Evolutionary conservation across 2,888 invertebrate species (phyloP).

Genomic region (Macrosiphum euphorbiae): DNA sequence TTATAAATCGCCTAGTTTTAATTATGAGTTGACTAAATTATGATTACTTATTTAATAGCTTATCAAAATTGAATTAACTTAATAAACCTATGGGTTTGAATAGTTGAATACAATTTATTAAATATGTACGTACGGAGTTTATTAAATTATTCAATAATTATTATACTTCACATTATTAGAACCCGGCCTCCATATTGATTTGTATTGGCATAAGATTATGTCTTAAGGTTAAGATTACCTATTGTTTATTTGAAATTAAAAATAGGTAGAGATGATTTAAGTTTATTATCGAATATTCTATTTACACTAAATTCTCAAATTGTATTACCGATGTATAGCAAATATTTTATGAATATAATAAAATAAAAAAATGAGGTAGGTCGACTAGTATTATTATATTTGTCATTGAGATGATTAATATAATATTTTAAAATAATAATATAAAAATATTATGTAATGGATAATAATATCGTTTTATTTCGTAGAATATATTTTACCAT

Average conservation of each 20-base stretch:
- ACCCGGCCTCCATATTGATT: neutral
- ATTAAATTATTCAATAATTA: too few relatives aligned
- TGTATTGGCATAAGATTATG: neutral
- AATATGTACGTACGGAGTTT: neutral
- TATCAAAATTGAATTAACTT: neutral
- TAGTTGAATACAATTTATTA: neutral
- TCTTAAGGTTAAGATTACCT: neutral
- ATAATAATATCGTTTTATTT: neutral
- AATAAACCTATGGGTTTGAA: neutral
- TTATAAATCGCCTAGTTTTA: neutral
- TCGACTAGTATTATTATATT: neutral
- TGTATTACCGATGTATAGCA: neutral
- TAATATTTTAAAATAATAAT: neutral
- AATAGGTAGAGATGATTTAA: neutral
- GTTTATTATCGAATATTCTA: neutral
- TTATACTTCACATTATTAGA: neutral
- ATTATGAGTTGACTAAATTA: neutral
- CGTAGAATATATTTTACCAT: neutral
- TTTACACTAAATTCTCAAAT: neutral
- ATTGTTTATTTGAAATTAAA: neutral
- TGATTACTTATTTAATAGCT: neutral
- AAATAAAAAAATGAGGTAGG: neutral
- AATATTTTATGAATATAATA: neutral
- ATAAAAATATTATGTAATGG: neutral
- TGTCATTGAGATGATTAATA: neutral